Percentiles rank a stretch among this genome's conserved stretches.
phyloP scores from a whole-genome alignment of 1,140 invertebrate genomes.

The Aleiodes sp. region DNA sequence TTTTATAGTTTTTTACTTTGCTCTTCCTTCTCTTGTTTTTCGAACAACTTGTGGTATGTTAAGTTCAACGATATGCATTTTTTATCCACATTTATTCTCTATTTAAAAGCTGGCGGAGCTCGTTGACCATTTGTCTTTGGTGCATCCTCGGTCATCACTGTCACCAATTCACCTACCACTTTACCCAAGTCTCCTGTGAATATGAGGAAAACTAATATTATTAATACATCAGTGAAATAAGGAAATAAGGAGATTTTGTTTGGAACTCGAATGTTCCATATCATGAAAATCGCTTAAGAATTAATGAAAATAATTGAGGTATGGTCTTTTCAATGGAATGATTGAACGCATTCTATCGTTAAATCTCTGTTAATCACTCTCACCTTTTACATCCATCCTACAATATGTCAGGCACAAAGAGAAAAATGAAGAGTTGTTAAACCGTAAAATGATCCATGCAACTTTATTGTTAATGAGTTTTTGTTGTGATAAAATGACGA shows the following conservation, averaged over 20 bases:
- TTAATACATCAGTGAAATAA: constrained; percentile 9
- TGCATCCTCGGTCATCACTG: constrained; percentile 83
- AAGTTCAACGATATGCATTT: constrained; percentile 12
- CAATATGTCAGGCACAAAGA: constrained; percentile 45
- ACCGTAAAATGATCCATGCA: constrained; percentile 32
- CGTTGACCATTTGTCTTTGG: constrained; percentile 59
- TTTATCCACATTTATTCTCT: constrained; percentile 46
- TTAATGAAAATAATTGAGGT: no score
- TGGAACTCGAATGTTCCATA: no score
- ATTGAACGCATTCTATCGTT: no score
- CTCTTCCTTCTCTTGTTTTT: no score
- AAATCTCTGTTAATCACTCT: no score
- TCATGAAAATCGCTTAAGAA: no score
- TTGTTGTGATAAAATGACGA: constrained; percentile 44
- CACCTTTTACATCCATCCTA: constrained; percentile 63
- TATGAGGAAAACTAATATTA: constrained; percentile 29
- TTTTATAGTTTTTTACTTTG: neutral
- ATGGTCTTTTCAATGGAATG: no score
- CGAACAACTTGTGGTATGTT: neutral
- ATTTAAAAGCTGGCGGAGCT: constrained; percentile 62
- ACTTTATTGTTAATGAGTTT: constrained; percentile 5
- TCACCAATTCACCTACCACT: constrained; percentile 86
- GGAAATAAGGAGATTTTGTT: constrained; percentile 15
- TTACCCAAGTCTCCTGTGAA: constrained; percentile 81
- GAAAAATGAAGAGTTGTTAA: constrained; percentile 22